Evolutionary conservation across 2,888 invertebrate genomes (phyloP), one percentile per base, ranked within the genome.

Genomic region (Lasioglossum figueresi): DNA sequence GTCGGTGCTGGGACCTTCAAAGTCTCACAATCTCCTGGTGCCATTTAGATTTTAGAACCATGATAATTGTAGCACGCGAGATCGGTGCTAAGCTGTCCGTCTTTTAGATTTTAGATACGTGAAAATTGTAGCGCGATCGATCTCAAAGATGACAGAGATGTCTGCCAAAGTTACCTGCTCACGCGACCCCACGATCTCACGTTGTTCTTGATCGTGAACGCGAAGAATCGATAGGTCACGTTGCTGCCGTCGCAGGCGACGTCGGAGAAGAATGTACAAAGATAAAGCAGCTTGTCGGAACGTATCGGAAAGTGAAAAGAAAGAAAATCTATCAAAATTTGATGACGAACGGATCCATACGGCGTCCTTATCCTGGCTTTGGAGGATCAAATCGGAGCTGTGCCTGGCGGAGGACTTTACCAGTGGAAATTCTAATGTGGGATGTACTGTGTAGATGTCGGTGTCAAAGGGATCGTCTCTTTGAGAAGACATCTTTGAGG

Each of bases 161-260:
- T n/a, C 12, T n/a, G n/a, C 0, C n/a, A 12, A n/a, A 12, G 56
- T n/a, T 56, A 56, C n/a, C 56, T 56, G 56, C n/a, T n/a, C 56
- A 1, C 56, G 12, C 23, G 56, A 56, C n/a, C 56, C n/a, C 4
- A 1, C 56, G 10, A 56, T 56, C 56, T 56, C n/a, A 1, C 56
- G n/a, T 56, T 56, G 56, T 56, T 12, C n/a, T n/a, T 56, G 59
- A 76, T 79, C 59, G 34, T 31, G 23, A 19, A 63, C 59, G 37
- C 23, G 52, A 40, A 59, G 34, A 48, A 70, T 80, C 73, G 82
- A 86, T 84, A 79, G 84, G 75, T 86, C 79, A 76, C 52, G 75
- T 56, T n/a, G 56, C 56, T 2, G 71, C 37, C 72, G 43, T 70
- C 56, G 59, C 48, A 34, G 70, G 16, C 73, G 66, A 81, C 40